Conservation (phyloP, 2,113 vertebrate genomes). For the Eonycteris spelaea region DNA sequence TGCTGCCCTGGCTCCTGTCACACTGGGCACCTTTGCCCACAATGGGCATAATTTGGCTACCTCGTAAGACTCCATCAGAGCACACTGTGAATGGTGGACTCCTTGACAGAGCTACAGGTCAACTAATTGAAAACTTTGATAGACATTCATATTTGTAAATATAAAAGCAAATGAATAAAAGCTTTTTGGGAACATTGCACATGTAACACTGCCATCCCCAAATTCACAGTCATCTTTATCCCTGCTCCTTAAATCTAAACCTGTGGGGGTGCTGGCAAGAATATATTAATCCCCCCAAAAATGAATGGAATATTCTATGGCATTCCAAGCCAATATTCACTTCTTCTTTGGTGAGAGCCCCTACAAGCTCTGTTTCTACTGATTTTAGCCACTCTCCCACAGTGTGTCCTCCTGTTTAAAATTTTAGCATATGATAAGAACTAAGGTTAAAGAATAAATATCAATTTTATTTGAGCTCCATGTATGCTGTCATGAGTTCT, state of each 20-base stretch:
- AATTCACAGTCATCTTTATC: constrained; percentile 32
- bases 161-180: constrained; percentile 45
- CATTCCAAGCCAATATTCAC: constrained; percentile 32
- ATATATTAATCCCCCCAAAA: background rate
- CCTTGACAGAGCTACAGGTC: background rate
- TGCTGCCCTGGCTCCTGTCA: background rate
- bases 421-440: constrained; percentile 59
- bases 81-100: background rate
- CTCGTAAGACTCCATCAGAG: background rate
- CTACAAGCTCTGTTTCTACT: constrained; percentile 64
- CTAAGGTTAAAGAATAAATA: constrained; percentile 53
- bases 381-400: constrained; percentile 39
- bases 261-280: background rate
- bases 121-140: constrained; percentile 53
- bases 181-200: background rate
- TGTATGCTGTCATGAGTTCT: background rate
- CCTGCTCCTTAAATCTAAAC: constrained; percentile 28
- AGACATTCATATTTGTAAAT: background rate
- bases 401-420: constrained; percentile 19
- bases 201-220: background rate
- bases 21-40: background rate
- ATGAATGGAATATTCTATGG: background rate
- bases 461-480: constrained; percentile 51
- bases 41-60: background rate
- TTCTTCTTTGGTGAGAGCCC: constrained; percentile 42